Evolutionary conservation across 92 coral and sea anemone species (phyloP).

Genomic region (Micromussa lordhowensis): DNA sequence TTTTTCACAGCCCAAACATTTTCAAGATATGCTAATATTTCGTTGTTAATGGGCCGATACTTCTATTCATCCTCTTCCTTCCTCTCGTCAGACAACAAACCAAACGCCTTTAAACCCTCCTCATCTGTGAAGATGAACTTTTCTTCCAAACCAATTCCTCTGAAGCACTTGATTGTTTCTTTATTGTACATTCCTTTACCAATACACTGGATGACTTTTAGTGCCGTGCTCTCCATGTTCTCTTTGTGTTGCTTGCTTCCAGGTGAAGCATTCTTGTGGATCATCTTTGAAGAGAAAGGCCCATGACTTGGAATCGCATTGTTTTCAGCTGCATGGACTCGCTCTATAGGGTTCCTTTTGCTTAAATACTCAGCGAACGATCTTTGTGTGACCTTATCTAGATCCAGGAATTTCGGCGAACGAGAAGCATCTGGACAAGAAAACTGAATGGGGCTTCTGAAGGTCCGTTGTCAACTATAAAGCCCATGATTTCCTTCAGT

Average conservation of each 20-base stretch:
- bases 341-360: constrained; percentile 54
- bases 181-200: constrained; percentile 31
- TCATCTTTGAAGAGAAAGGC: constrained; percentile 16
- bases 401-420: constrained; percentile 25
- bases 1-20: constrained; percentile 36
- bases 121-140: constrained; percentile 40
- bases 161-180: constrained; percentile 19
- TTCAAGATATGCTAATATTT: constrained; percentile 17
- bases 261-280: constrained; percentile 13
- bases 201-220: constrained; percentile 22
- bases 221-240: constrained; percentile 43
- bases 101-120: constrained; percentile 12
- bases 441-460: constrained; percentile 50
- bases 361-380: constrained; percentile 61
- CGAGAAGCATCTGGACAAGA: constrained; percentile 42
- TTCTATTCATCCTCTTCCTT: constrained; percentile 31
- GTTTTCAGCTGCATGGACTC: constrained; percentile 55
- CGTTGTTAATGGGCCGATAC: constrained; percentile 1
- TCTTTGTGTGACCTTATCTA: constrained; percentile 38
- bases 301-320: constrained; percentile 39
- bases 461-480: constrained; percentile 43
- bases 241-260: constrained; percentile 51
- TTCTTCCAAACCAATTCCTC: constrained; percentile 41
- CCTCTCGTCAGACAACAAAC: constrained; percentile 39
- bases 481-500: constrained; percentile 50